Conservation (phyloP, 2,888 invertebrate species). For the Hypena proboscidalis region DNA sequence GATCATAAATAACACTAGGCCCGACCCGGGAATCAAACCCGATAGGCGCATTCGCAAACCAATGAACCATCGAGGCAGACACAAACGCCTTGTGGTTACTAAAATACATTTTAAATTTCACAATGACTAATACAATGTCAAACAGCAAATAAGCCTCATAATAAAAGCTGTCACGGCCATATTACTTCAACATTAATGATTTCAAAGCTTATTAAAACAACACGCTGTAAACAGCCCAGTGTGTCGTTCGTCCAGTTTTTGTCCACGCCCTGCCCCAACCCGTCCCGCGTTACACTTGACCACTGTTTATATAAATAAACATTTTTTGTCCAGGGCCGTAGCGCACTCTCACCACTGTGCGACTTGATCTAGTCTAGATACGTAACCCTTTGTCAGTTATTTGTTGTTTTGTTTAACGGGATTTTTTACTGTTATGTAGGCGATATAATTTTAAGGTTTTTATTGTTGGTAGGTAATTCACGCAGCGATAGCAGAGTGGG, state of each 20-base stretch:
- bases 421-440: slow-evolving; percentile 12
- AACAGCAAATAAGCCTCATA: neutral
- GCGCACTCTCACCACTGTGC: slow-evolving; percentile 21
- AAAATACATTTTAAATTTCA: neutral
- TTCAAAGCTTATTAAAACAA: slow-evolving; percentile 11
- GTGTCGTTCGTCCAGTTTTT: slow-evolving; percentile 43
- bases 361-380: slow-evolving; percentile 39
- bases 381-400: slow-evolving; percentile 25
- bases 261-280: slow-evolving; percentile 40
- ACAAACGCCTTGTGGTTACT: neutral
- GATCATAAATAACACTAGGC: too few species aligned
- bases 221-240: slow-evolving; percentile 26
- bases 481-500: too few species aligned
- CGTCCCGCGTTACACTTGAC: slow-evolving; percentile 43
- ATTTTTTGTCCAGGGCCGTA: slow-evolving; percentile 25
- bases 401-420: slow-evolving; percentile 30
- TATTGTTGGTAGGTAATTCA: too few species aligned
- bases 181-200: neutral
- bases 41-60: too few species aligned
- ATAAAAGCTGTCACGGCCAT: neutral
- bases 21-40: too few species aligned
- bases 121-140: too few species aligned
- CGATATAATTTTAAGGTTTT: too few species aligned
- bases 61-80: too few species aligned
- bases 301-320: slow-evolving; percentile 46